Base-by-base conservation (phyloP, 2,113 vertebrate species). In the Pristiophorus japonicus region DNA sequence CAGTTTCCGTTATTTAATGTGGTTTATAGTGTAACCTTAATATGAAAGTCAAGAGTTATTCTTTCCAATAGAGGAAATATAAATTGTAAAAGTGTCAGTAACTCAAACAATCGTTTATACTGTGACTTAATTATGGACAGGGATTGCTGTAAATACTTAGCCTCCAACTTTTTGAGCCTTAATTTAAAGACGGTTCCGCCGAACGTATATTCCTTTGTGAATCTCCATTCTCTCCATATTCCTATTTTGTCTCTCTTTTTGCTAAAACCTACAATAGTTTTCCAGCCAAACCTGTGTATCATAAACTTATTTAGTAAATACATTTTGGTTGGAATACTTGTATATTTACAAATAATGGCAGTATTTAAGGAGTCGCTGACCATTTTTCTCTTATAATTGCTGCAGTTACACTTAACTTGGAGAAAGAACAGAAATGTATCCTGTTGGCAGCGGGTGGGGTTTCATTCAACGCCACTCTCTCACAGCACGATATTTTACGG, bases 61-160 rank as follows among this genome's bases (percentile, higher is more conserved):
- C 66, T 51, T 94, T 73, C 24, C 65, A 94, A 51, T 18, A 34
- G 22, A 94, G 93, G 65, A 51, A 73, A 73, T 94, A 94, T 70
- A 47, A 51, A 94, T 47, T 51, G 65, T 66, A 47, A 30, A 94
- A 47, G 5, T 73, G 93, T 70, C 93, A 94, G 45, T 10, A 92
- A 38, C 34, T 63, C 59, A 91, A 63, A 63, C 88, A 91, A 91
- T 92, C 88, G 10, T 92, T 92, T 63, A 65, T n/a, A 38, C 24
- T 22, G 59, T 92, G 88, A 38, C 62, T 65, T 92, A 92, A 92
- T 42, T 91, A 63, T 38, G 34, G 16, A 91, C 59, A 38, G n/a
- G n/a, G 59, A 22, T 92, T 92, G n/a, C n/a, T 42, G 10, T 14
- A 81, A 81, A 14, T 38, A 81, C 75, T 75, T 75, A 55, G 55